Evolutionary conservation across 53 echinoderm and acorn worm genomes (phyloP), one percentile per base, ranked within the genome.

Genomic region (Holothuria leucospilota): DNA sequence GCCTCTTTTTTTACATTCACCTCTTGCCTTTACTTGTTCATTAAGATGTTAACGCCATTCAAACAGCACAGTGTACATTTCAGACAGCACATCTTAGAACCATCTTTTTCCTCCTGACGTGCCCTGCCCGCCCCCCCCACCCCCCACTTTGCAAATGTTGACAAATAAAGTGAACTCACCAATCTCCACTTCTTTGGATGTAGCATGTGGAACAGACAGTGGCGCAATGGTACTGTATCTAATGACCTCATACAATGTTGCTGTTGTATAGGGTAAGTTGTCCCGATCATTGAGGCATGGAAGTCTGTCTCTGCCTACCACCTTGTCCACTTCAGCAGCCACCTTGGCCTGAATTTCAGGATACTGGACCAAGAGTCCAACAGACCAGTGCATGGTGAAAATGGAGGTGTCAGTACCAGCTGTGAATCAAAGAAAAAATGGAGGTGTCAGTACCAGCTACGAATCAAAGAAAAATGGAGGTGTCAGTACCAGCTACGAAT

Each of bases 351-450:
- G 92, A 27, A 92, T 61, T 18, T 91, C 85, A 0, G 93, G 93
- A 42, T 91, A 5, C 16, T 91, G 84, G 4, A 68, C 77, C 74
- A 93, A 25, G 13, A 73, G 58, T 13, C 52, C 85, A 12, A 91
- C 53, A 0, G 81, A 77, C 93, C 93, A 93, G 39, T 88, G 91
- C 25, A 93, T 62, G 41, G 91, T 88, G 20, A 87, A 7, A 13
- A 80, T 88, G 30, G 93, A 88, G 4, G 93, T 93, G 12, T 93
- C 93, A 28, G 88, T 93, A 74, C 91, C 90, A 21, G 87, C 93
- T 92, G 20, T 62, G 62, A 34, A 34, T 34, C 3, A 34, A 34
- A 34, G 3, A 34, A 62, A 2, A 34, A 34, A 34, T 88, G 30
- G 93, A 88, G 4, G 93, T 93, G 12, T 93, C 93, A 28, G 88